Conservation (phyloP, 2,888 invertebrate species). For the Tetrapedia diversipes region DNA sequence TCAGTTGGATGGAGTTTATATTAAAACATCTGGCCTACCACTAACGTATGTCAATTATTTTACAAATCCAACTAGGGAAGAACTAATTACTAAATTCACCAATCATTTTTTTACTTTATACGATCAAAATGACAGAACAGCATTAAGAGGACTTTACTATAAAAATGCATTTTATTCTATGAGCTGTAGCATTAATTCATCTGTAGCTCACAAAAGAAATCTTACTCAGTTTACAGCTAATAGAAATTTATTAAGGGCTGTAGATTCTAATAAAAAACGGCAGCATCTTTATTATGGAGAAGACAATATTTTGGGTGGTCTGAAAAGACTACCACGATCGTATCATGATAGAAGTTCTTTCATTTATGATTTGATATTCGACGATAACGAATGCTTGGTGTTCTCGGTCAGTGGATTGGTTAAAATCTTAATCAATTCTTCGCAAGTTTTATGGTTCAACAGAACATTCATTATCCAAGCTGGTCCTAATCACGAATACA, state of each 20-base stretch:
- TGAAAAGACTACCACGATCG: conserved; percentile 83
- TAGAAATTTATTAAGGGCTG: conserved; percentile 82
- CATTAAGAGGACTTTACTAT: conserved; percentile 86
- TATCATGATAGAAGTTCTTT: conserved; percentile 85
- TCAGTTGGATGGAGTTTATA: conserved; percentile 85
- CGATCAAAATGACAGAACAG: conserved; percentile 85
- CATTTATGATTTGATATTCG: conserved; percentile 72
- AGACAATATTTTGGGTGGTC: conserved; percentile 70
- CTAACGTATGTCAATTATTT: conserved; percentile 67
- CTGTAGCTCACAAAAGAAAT: conserved; percentile 46
- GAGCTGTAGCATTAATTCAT: conserved; percentile 77
- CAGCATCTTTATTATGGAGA: conserved; percentile 71
- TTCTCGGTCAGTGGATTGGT: conserved; percentile 85
- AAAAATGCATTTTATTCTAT: conserved; percentile 87
- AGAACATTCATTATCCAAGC: conserved; percentile 77
- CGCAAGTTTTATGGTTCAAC: conserved; percentile 84
- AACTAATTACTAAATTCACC: conserved; percentile 86
- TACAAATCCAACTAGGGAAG: conserved; percentile 54
- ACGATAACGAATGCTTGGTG: conserved; percentile 66
- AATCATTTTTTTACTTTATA: conserved; percentile 87
- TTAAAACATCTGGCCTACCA: conserved; percentile 69
- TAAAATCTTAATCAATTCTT: conserved; percentile 77
- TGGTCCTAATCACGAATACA: conserved; percentile 76
- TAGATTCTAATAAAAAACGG: conserved; percentile 58
- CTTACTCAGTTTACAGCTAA: conserved; percentile 47